Percentiles rank a stretch among this genome's conserved stretches.
These are phyloP conservation scores for Nemapogon koenigi DNA, from an alignment of 2,888 invertebrate species.

Conservation along the genomic window DNA sequence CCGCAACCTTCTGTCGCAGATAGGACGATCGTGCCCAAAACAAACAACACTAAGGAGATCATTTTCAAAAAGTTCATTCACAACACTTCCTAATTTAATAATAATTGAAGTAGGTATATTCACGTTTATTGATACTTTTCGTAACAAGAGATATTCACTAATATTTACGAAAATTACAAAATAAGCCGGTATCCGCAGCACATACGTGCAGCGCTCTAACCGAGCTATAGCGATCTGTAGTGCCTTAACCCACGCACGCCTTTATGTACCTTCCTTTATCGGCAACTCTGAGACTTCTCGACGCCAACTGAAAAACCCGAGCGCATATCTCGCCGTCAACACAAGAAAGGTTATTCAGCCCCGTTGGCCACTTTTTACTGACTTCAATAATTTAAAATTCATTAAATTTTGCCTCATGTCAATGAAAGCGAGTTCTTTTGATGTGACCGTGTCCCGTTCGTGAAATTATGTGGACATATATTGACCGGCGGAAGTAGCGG, in stretches of 20 bases:
- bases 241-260: conserved; percentile 27
- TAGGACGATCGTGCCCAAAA: conserved; percentile 48
- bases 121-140: conserved; percentile 37
- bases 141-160: conserved; percentile 56
- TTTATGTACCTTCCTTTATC: conserved; percentile 38
- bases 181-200: conserved; percentile 53
- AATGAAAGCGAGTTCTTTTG: conserved; percentile 63
- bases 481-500: conserved; percentile 48
- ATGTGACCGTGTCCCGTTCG: conserved; percentile 50
- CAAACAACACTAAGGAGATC: conserved; percentile 61
- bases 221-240: conserved; percentile 48
- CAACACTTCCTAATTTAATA: conserved; percentile 50
- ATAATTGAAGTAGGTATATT: too few species aligned
- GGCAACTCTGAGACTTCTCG: conserved; percentile 51
- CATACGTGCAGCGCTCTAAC: conserved; percentile 56
- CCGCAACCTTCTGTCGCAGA: conserved; percentile 51
- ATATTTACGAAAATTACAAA: conserved; percentile 53
- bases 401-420: conserved; percentile 56
- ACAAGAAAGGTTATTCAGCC: conserved; percentile 41
- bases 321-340: conserved; percentile 21
- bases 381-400: conserved; percentile 61
- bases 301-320: conserved; percentile 39
- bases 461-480: conserved; percentile 63
- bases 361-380: conserved; percentile 51
- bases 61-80: conserved; percentile 32